Conservation (phyloP, 2,113 vertebrate species). For the Enhydra lutris region DNA sequence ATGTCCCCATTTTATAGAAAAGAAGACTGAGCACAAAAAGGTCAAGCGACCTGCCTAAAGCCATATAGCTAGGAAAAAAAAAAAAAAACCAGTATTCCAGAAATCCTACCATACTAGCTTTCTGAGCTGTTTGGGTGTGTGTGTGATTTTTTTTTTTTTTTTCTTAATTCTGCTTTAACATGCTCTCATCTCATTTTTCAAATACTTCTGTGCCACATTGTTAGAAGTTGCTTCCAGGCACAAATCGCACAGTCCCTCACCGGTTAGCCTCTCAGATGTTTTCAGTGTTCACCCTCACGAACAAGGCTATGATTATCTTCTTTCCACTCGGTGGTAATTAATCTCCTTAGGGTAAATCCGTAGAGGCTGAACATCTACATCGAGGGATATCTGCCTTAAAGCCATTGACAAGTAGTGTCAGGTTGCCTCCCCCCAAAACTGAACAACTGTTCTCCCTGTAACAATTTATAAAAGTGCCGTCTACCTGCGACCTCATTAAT, state of each 20-base stretch:
- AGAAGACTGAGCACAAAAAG: not conserved
- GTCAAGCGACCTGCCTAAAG: not conserved
- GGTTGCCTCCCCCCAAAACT: not conserved
- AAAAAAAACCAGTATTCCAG: not conserved
- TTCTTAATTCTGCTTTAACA: not conserved
- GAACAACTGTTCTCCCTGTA: not conserved
- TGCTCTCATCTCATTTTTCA: not conserved
- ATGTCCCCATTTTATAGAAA: not conserved
- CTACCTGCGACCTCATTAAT: not conserved
- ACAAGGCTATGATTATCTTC: not conserved
- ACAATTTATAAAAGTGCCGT: not conserved
- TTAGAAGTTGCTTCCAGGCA: not conserved
- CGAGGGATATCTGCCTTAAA: not conserved
- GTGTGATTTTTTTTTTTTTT: not conserved
- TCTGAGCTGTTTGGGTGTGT: not conserved
- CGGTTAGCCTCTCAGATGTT: not conserved
- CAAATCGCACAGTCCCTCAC: not conserved
- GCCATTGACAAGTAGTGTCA: not conserved
- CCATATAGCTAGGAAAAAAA: not conserved
- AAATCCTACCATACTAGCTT: not conserved
- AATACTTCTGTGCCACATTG: not conserved
- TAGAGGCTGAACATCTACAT: not conserved
- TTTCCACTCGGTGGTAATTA: not conserved
- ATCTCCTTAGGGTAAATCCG: not conserved
- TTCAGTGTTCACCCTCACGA: not conserved